Evolutionary conservation across 2,797 vertebrate genomes (phyloP).

Genomic region (Pogoniulus pusillus): DNA sequence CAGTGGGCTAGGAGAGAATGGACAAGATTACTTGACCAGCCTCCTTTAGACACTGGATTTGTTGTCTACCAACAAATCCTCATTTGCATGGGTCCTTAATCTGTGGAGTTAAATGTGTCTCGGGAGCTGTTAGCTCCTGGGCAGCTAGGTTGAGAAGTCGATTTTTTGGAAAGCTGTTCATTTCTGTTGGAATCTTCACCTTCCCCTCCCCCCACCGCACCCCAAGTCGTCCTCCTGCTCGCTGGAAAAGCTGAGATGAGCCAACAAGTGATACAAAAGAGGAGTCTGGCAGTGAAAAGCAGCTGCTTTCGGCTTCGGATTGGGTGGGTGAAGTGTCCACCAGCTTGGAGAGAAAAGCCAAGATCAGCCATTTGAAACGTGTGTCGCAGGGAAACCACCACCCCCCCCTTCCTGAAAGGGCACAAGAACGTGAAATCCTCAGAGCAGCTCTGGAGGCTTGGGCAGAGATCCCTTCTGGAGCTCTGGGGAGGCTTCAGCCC

Average conservation of each 20-base stretch:
- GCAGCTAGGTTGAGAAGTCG: conserved; percentile 1
- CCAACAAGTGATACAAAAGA: conserved; percentile 7
- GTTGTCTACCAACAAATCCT: conserved; percentile 64
- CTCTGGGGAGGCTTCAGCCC: not conserved
- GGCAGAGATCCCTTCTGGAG: not conserved
- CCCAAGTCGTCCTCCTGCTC: not conserved
- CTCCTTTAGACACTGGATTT: conserved; percentile 63
- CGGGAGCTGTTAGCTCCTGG: not conserved
- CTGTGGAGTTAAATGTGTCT: conserved; percentile 58
- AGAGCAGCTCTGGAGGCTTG: not conserved
- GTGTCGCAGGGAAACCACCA: not conserved
- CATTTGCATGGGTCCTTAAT: conserved; percentile 70
- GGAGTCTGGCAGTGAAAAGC: not conserved
- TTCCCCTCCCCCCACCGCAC: not conserved
- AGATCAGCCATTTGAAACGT: conserved; percentile 9
- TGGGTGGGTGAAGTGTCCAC: not conserved
- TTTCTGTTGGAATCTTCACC: not conserved
- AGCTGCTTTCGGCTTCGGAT: not conserved
- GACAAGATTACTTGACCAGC: conserved; percentile 40
- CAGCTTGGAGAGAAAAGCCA: conserved; percentile 42
- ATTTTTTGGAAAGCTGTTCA: conserved; percentile 1
- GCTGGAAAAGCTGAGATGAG: conserved; percentile 13
- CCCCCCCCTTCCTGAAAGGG: conserved; percentile 36
- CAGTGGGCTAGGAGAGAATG: conserved; percentile 11
- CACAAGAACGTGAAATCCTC: not conserved